These are phyloP conservation scores for Ptychoptera albimana DNA, from an alignment of 2,888 invertebrate genomes.

Conservation along the genomic window DNA sequence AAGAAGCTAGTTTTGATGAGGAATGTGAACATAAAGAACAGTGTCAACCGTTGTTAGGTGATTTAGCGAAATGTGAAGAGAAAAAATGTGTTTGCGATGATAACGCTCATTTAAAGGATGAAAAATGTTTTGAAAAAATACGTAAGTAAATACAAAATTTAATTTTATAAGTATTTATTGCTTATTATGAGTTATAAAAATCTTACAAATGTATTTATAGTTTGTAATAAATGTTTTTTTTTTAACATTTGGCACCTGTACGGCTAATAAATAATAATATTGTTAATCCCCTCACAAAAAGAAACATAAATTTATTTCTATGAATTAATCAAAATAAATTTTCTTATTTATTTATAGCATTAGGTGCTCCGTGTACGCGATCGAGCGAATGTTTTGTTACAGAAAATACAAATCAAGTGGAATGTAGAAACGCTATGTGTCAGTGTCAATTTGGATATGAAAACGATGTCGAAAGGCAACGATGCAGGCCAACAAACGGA, in stretches of 20 bases:
- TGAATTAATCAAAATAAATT: not conserved
- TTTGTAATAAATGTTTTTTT: no score
- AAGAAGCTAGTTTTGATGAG: constrained; percentile 24
- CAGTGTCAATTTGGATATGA: constrained; percentile 23
- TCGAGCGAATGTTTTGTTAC: constrained; percentile 24
- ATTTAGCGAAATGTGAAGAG: constrained; percentile 18
- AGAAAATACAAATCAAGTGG: constrained; percentile 22
- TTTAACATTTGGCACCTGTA: no score
- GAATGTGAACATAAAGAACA: constrained; percentile 26
- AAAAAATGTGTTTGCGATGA: constrained; percentile 23
- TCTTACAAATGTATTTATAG: no score
- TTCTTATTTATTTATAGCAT: constrained; percentile 12
- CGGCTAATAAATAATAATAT: no score
- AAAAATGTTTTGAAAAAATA: not conserved
- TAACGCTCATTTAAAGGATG: constrained; percentile 16
- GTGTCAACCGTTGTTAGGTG: constrained; percentile 25
- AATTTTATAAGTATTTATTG: no score
- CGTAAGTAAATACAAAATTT: not conserved
- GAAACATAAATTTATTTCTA: no score
- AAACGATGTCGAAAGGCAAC: constrained; percentile 2
- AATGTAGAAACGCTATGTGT: constrained; percentile 28
- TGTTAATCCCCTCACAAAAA: no score
- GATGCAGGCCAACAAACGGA: not conserved
- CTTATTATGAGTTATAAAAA: no score
- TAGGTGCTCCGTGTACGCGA: constrained; percentile 21